phyloP scores from a whole-genome alignment of 2,888 invertebrate species.

The Drosophila greeni region DNA sequence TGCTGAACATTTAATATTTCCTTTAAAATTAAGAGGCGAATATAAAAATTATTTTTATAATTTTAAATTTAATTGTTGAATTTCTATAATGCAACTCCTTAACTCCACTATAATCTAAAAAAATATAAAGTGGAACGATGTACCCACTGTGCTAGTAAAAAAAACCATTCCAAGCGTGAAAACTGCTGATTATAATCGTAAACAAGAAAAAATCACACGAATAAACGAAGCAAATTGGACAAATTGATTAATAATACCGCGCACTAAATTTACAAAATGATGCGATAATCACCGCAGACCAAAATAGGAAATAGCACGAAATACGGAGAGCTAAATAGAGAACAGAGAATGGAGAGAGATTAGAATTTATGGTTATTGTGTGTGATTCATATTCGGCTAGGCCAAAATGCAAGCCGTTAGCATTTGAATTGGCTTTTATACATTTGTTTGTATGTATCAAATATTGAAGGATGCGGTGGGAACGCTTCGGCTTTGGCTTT shows the following conservation, averaged over 20 bases:
- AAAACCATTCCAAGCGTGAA: constrained; percentile 51
- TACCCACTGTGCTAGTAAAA: not conserved
- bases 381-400: constrained; percentile 31
- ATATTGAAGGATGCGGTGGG: constrained; percentile 37
- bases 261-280: constrained; percentile 45
- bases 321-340: constrained; percentile 7
- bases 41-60: rapidly evolving
- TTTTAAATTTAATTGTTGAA: not conserved
- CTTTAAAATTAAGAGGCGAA: not conserved
- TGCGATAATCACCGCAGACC: constrained; percentile 57
- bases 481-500: constrained; percentile 18
- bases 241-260: constrained; percentile 50
- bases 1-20: not conserved
- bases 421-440: constrained; percentile 25
- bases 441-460: not conserved
- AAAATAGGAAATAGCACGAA: constrained; percentile 54
- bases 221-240: constrained; percentile 49
- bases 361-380: constrained; percentile 16
- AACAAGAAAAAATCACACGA: constrained; percentile 29
- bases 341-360: constrained; percentile 17
- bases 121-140: not conserved
- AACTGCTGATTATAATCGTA: constrained; percentile 48
- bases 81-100: not conserved
- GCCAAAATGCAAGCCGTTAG: constrained; percentile 27
- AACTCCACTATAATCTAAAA: not conserved